Percentiles rank a stretch among this genome's conserved stretches.
phyloP scores from a whole-genome alignment of 2,888 invertebrate genomes.

The Sceliomorpha sp. region DNA sequence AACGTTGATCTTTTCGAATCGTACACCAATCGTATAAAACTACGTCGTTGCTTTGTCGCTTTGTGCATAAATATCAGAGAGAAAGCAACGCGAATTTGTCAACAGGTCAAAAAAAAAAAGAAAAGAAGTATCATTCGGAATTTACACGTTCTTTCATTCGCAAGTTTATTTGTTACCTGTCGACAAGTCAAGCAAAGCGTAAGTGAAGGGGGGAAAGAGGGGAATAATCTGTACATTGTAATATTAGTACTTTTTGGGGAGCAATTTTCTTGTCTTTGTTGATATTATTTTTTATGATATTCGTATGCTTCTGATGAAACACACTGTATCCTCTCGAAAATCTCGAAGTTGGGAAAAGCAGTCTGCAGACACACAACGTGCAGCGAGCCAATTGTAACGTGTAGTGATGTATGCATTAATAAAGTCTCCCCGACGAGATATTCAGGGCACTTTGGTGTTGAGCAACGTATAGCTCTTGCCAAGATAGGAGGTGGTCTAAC shows the following conservation, averaged over 20 bases:
- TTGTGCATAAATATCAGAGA: no score
- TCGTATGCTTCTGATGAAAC: neutral
- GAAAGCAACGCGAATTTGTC: no score
- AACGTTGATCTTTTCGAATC: no score
- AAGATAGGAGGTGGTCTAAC: conserved; percentile 59
- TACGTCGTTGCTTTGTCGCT: conserved; percentile 19
- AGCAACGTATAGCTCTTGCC: conserved; percentile 70
- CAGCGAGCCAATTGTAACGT: conserved; percentile 73
- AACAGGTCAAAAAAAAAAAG: no score
- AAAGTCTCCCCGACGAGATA: conserved; percentile 73
- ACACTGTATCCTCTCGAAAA: conserved; percentile 22
- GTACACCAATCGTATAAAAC: no score
- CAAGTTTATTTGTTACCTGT: no score
- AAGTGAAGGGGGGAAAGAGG: no score
- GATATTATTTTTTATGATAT: conserved; percentile 3
- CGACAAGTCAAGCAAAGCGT: no score
- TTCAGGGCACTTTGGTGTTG: conserved; percentile 73
- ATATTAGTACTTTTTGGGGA: no score
- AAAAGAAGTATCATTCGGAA: no score
- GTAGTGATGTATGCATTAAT: conserved; percentile 70
- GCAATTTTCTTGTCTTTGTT: conserved; percentile 1
- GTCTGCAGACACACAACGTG: conserved; percentile 77
- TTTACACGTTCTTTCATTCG: no score
- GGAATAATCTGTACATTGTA: no score
- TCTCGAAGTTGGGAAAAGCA: conserved; percentile 33